phyloP scores from a whole-genome alignment of 2,888 invertebrate species.

The Epicampocera succincta region DNA sequence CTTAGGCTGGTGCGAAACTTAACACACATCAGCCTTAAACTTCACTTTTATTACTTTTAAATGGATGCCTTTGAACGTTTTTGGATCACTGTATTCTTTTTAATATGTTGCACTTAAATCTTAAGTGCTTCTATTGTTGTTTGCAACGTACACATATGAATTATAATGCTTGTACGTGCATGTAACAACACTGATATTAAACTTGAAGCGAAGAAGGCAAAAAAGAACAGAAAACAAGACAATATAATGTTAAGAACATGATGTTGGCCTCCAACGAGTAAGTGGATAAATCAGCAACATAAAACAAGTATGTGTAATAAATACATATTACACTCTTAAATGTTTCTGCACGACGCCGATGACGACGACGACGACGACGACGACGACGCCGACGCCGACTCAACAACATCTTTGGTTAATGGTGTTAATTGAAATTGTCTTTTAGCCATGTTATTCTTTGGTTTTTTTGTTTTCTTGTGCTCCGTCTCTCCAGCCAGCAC shows the following conservation, averaged over 20 bases:
- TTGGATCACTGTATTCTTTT: slow-evolving; percentile 21
- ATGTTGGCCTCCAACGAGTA: slow-evolving; percentile 53
- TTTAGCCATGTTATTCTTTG: slow-evolving; percentile 45
- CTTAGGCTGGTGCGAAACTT: too few species aligned
- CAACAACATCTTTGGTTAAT: slow-evolving; percentile 53
- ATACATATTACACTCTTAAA: slow-evolving; percentile 44
- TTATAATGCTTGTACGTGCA: slow-evolving; percentile 36
- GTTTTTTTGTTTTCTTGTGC: background rate
- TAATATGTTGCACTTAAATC: slow-evolving; percentile 50
- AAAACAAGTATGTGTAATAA: slow-evolving; percentile 38
- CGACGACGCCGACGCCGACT: slow-evolving; percentile 17
- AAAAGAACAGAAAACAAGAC: slow-evolving; percentile 43
- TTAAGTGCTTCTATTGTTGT: slow-evolving; percentile 57
- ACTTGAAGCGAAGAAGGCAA: slow-evolving; percentile 30
- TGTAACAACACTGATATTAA: slow-evolving; percentile 51
- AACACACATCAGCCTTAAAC: too few species aligned
- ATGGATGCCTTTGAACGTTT: background rate
- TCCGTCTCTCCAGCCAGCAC: background rate
- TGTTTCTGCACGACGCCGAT: too few species aligned
- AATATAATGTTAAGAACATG: slow-evolving; percentile 49
- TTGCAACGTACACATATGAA: slow-evolving; percentile 35
- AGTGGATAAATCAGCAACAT: slow-evolving; percentile 39
- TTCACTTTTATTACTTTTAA: background rate
- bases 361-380: too few species aligned
- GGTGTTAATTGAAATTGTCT: slow-evolving; percentile 66